Evolutionary conservation across 2,113 vertebrate species (phyloP).

Genomic region (Clarias magur): DNA sequence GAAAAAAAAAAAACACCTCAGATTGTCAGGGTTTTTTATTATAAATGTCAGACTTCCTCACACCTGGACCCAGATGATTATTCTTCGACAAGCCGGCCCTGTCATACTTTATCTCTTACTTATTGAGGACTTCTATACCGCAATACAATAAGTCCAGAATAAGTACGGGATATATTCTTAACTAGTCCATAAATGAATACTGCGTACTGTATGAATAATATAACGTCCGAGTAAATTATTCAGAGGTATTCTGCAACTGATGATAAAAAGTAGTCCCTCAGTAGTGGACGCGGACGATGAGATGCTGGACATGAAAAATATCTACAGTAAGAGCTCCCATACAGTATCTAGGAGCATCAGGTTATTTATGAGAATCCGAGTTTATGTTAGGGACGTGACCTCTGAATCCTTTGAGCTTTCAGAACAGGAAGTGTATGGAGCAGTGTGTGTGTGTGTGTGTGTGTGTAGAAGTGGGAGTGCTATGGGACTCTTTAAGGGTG

Average conservation of each 20-base stretch:
- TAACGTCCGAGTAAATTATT: not conserved
- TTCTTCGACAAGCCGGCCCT: not conserved
- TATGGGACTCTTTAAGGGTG: not conserved
- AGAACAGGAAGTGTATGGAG: not conserved
- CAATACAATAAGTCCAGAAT: not conserved
- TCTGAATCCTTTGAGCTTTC: not conserved
- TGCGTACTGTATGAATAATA: not conserved
- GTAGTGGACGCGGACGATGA: not conserved
- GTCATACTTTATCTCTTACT: not conserved
- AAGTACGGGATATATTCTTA: not conserved
- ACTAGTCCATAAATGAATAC: not conserved
- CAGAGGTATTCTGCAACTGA: not conserved
- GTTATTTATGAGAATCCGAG: not conserved
- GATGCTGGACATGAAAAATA: not conserved
- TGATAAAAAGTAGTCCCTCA: not conserved
- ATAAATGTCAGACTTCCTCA: not conserved
- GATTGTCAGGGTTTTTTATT: too few relatives aligned
- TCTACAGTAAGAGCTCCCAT: not conserved
- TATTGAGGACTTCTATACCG: not conserved
- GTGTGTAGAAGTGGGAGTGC: not conserved
- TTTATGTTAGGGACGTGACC: not conserved
- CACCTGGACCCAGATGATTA: not conserved
- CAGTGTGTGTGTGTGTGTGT: not conserved
- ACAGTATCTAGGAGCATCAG: not conserved
- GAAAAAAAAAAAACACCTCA: too few relatives aligned